phyloP scores from a whole-genome alignment of 2,113 vertebrate species.

The Corythaixoides concolor region DNA sequence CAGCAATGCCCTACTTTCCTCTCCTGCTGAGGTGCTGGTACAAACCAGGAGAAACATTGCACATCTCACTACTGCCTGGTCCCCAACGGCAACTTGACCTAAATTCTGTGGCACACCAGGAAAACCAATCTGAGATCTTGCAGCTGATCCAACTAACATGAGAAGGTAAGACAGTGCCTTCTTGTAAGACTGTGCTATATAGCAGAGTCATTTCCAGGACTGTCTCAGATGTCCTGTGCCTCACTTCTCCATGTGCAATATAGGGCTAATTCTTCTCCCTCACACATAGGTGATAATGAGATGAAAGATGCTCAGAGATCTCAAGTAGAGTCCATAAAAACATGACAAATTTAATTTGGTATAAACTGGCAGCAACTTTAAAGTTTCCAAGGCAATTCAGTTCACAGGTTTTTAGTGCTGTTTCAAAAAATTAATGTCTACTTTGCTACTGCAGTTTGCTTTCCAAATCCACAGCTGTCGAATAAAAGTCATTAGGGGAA shows the following conservation, averaged over 20 bases:
- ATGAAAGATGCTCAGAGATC: not conserved
- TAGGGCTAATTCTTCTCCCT: not conserved
- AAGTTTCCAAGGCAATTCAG: constrained; percentile 3
- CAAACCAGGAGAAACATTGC: not conserved
- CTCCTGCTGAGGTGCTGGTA: not conserved
- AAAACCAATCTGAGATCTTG: not conserved
- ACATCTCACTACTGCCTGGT: not conserved
- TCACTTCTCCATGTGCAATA: not conserved
- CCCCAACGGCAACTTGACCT: not conserved
- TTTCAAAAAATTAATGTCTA: not conserved
- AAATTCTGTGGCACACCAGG: not conserved
- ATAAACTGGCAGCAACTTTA: not conserved
- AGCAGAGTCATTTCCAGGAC: not conserved
- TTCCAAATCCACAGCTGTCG: not conserved
- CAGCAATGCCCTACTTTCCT: not conserved
- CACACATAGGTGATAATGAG: not conserved
- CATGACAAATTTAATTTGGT: not conserved
- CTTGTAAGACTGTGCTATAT: not conserved
- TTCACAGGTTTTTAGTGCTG: not conserved
- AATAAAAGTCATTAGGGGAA: not conserved
- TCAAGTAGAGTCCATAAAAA: not conserved
- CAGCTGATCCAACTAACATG: not conserved
- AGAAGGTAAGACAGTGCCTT: not conserved
- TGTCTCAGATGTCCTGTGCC: not conserved
- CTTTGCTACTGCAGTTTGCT: not conserved